Evolutionary conservation across 2,797 vertebrate species (phyloP), one percentile per base, ranked within the genome.

Genomic region (Intellagama lesueurii): DNA sequence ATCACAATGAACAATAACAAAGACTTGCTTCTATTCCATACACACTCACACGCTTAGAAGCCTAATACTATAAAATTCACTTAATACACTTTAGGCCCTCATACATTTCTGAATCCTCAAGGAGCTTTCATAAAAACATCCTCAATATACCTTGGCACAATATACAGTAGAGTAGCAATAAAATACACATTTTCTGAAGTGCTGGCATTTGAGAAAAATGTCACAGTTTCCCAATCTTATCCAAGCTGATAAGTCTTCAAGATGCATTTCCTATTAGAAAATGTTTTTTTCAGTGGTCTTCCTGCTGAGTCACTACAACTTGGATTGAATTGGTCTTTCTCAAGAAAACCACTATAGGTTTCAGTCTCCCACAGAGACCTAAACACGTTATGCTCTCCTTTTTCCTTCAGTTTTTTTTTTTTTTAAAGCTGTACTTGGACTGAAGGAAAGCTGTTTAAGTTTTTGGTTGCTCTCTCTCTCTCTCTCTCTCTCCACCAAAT

Each of bases 201-300:
- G 89, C 83, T 92, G 91, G 91, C 91, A 92, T 88, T 89, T 91
- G 87, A 95, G 89, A 92, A 92, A 93, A 94, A 94, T 60, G 68
- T n/a, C 88, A 86, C 86, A 16, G 0, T 88, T 94, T 96, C 88
- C 84, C 90, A 92, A 90, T 12, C 49, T 91, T 82, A 90, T 79
- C 90, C 26, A 89, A 94, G 79, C 90, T 94, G 91, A 86, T 83
- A 91, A 88, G 70, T 90, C 78, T 75, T 93, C 93, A 94, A 93
- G 93, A 94, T 81, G 87, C 77, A 87, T 85, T 49, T 93, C 75
- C 76, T 76, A n/a, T 92, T 92, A 93, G 91, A 92, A 93, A 92
- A 94, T 17, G 88, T 90, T 60, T 90, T 76, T 92, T 90, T 47
- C 49, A 40, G 85, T 86, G 86, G 35, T 90, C 88, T 92, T 82